These are phyloP conservation scores for Brachynemurus nebulosus DNA, from an alignment of 2,888 invertebrate genomes.

Conservation along the genomic window DNA sequence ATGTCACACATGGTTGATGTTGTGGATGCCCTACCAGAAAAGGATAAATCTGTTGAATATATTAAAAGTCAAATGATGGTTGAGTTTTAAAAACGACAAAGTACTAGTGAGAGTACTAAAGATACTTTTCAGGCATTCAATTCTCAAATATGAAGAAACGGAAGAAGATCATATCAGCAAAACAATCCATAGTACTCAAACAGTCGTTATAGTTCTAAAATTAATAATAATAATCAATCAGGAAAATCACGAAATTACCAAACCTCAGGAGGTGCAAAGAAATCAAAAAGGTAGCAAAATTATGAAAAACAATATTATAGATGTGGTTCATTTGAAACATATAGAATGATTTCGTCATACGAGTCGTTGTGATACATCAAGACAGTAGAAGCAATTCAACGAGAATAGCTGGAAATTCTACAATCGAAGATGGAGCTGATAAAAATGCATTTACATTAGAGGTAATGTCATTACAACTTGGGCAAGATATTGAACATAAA, in stretches of 20 bases:
- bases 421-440: neutral
- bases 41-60: constrained; percentile 14
- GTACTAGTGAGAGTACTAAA: constrained; percentile 10
- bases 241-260: neutral
- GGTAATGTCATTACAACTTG: neutral
- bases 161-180: constrained; percentile 4
- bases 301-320: too few relatives aligned
- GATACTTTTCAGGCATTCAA: constrained; percentile 4
- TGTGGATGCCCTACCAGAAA: constrained; percentile 14
- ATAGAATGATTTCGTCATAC: neutral
- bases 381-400: constrained; percentile 1
- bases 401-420: constrained; percentile 1
- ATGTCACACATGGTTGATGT: constrained; percentile 15
- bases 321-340: constrained; percentile 13
- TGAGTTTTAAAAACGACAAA: constrained; percentile 13
- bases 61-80: constrained; percentile 15
- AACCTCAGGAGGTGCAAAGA: neutral
- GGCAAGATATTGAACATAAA: neutral
- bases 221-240: constrained; percentile 1
- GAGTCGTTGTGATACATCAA: constrained; percentile 2
- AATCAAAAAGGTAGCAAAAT: too few relatives aligned
- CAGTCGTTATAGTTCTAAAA: neutral
- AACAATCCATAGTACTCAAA: neutral
- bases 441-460: constrained; percentile 1
- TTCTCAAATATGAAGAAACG: constrained; percentile 2